phyloP scores from a whole-genome alignment of 2,113 vertebrate genomes.

The Esox niger region DNA sequence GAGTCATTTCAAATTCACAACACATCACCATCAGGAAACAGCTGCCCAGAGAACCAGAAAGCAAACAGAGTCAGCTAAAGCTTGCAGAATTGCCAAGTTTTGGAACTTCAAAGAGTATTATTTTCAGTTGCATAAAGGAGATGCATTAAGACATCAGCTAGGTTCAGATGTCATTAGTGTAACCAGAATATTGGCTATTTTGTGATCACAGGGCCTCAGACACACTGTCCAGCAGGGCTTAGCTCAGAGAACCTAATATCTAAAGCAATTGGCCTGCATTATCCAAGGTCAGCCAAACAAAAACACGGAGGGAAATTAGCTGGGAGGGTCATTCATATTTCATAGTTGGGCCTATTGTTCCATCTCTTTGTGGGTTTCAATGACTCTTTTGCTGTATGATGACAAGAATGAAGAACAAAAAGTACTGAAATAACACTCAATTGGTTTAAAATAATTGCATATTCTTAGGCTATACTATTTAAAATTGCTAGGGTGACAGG shows the following conservation, averaged over 20 bases:
- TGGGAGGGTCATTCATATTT: constrained; percentile 9
- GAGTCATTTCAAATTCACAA: neutral
- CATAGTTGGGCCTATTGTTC: constrained; percentile 20
- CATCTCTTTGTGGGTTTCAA: neutral
- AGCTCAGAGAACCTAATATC: constrained; percentile 8
- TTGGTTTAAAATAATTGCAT: constrained; percentile 1
- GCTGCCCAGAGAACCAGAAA: neutral
- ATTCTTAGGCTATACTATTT: neutral
- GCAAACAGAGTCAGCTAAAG: neutral
- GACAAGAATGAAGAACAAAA: constrained; percentile 3
- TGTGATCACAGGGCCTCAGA: neutral
- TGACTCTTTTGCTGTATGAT: neutral
- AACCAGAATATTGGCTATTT: too few species aligned
- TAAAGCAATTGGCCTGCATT: constrained; percentile 6
- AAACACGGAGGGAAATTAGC: constrained; percentile 19
- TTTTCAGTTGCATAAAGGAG: too few species aligned
- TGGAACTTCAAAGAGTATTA: neutral
- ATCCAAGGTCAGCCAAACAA: constrained; percentile 22
- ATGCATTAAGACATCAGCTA: too few species aligned
- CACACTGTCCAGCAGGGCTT: neutral
- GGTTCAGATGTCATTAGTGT: too few species aligned
- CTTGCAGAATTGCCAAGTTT: neutral
- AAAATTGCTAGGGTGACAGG: neutral
- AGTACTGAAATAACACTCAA: constrained; percentile 7
- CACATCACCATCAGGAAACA: neutral